Conservation (phyloP, 2,888 invertebrate genomes). For the Electrophaes corylata region DNA sequence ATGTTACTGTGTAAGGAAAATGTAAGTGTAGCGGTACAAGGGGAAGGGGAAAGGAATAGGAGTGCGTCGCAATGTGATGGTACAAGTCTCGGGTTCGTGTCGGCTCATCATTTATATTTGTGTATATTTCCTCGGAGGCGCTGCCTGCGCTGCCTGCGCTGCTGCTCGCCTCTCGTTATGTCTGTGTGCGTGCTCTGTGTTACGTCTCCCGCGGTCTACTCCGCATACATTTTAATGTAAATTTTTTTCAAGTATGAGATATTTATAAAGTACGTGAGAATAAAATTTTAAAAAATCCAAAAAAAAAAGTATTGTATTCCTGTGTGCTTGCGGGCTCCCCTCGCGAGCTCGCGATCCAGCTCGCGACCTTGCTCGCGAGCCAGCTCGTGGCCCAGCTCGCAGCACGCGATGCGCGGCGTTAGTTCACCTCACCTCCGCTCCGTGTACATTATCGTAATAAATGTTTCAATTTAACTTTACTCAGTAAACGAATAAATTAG, state of each 20-base stretch:
- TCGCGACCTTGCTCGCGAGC: no score
- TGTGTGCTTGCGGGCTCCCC: slow-evolving; percentile 47
- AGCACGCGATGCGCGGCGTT: no score
- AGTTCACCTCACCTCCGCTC: slow-evolving; percentile 54
- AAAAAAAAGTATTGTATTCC: slow-evolving; percentile 68
- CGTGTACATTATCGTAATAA: slow-evolving; percentile 70
- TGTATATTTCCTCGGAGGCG: slow-evolving; percentile 51
- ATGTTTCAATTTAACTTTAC: slow-evolving; percentile 76
- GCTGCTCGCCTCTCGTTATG: slow-evolving; percentile 28
- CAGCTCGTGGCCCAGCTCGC: no score
- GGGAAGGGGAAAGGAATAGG: slow-evolving; percentile 75
- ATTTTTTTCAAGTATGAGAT: slow-evolving; percentile 83
- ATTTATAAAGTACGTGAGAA: slow-evolving; percentile 83
- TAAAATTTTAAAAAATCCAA: slow-evolving; percentile 70
- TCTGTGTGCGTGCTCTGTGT: slow-evolving; percentile 50
- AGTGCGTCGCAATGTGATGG: slow-evolving; percentile 78
- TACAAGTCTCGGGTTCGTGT: slow-evolving; percentile 63
- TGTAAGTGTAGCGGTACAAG: slow-evolving; percentile 78
- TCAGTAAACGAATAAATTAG: slow-evolving; percentile 82
- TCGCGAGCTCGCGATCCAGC: no score
- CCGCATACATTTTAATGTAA: slow-evolving; percentile 75
- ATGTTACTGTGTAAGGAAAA: slow-evolving; percentile 80
- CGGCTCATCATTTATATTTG: slow-evolving; percentile 70
- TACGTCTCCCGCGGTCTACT: slow-evolving; percentile 37
- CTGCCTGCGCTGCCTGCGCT: slow-evolving; percentile 25